Base-by-base conservation (phyloP, 1,140 invertebrate genomes). In the Mercenaria mercenaria region DNA sequence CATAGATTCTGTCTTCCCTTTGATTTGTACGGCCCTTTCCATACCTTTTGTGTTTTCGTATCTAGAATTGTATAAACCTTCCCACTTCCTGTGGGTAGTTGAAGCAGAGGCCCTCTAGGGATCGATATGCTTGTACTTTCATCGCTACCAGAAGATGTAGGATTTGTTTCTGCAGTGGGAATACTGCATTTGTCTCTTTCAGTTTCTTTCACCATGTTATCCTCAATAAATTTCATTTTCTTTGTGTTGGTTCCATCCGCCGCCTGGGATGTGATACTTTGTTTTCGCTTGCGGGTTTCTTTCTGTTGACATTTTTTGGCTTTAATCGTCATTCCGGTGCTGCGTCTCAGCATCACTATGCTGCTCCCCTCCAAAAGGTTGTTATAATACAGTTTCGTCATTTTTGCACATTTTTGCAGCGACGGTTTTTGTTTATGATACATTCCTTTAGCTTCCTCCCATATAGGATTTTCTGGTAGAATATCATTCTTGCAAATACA, bases 41-140 rank as follows among this genome's bases (percentile, higher is more conserved):
- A 52, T 18, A 79, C 76, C 50, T 37, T 52, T 23, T 52, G 18
- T 18, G 76, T 79, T 50, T 79, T 15, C n/a, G 20, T 0, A 34
- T 79, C 76, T 79, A 79, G 56, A 37, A 56, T 56, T 8, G 76
- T 79, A 29, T 79, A 79, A 15, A 79, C 76, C 23, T 79, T 79
- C 11, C 76, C 76, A 29, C 76, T 79, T 23, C 76, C 76, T 13
- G 76, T 79, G 2, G 76, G 76, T 10, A 79, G 29, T 29, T 79
- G 76, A 32, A 79, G 32, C 13, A 79, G 26, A 20, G 76, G 76
- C 10, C 76, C 76, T 23, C 15, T 23, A 20, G 67, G 67, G 39
- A 6, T 13, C 15, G 59, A 4, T 56, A 23, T 56, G 6, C 32
- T 39, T 39, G 34, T 39, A 15, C 11, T 18, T 67, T 34, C 11